Conservation (phyloP, 2,888 invertebrate genomes). For the Pachydiplax longipennis region DNA sequence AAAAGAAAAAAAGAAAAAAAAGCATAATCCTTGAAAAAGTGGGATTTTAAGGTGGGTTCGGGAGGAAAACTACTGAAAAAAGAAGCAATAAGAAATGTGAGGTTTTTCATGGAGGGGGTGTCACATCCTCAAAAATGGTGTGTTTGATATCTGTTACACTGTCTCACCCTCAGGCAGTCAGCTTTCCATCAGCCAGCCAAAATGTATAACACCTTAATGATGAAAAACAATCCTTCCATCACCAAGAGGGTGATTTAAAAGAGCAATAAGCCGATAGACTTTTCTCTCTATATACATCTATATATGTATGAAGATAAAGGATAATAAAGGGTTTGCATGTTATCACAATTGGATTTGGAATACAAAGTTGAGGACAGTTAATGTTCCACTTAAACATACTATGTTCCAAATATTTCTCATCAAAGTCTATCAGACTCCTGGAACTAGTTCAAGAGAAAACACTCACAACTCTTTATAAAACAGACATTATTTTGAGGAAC, state of each 20-base stretch:
- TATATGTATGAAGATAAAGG: constrained; percentile 22
- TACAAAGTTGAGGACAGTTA: constrained; percentile 46
- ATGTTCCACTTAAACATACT: constrained; percentile 13
- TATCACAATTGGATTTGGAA: constrained; percentile 47
- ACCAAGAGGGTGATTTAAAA: not conserved
- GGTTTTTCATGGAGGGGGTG: constrained; percentile 29
- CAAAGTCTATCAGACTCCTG: not conserved
- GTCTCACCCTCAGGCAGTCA: constrained; percentile 4
- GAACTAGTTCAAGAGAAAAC: not conserved
- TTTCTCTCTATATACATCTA: constrained; percentile 5
- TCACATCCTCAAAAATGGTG: constrained; percentile 43
- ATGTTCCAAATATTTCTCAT: not conserved
- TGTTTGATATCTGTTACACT: not conserved
- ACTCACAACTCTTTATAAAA: not conserved
- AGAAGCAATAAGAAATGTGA: constrained; percentile 13
- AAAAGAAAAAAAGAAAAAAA: not conserved
- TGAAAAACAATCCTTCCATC: not conserved
- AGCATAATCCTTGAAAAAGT: not conserved
- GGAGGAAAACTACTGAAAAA: not conserved
- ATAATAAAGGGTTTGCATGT: constrained; percentile 40
- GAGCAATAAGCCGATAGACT: constrained; percentile 9
- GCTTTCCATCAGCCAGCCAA: constrained; percentile 10
- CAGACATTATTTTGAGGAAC: not conserved
- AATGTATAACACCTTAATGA: not conserved
- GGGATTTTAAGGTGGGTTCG: not conserved